Evolutionary conservation across 2,113 vertebrate genomes (phyloP).

Genomic region (Eidolon helvum): DNA sequence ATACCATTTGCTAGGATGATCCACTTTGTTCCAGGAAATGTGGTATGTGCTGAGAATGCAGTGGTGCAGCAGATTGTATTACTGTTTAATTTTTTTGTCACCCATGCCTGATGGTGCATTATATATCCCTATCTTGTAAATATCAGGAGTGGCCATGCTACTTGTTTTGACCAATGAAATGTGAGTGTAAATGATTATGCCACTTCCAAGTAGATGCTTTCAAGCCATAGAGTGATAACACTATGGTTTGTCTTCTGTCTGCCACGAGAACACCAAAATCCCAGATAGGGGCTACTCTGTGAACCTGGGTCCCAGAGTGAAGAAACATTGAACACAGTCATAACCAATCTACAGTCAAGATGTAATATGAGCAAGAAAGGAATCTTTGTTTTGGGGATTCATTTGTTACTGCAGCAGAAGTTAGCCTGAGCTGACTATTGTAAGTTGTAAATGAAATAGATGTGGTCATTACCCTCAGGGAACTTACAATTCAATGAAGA

Average conservation of each 20-base stretch:
- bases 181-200: background rate
- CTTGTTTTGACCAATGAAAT: constrained; percentile 9
- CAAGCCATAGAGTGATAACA: background rate
- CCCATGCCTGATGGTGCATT: background rate
- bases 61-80: background rate
- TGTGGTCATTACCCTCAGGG: background rate
- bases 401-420: background rate
- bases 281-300: background rate
- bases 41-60: background rate
- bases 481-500: background rate
- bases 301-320: background rate
- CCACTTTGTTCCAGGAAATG: background rate
- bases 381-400: background rate
- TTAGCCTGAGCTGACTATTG: background rate
- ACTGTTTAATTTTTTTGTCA: constrained; percentile 39
- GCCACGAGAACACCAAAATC: background rate
- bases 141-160: background rate
- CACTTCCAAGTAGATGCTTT: constrained; percentile 9
- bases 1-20: background rate
- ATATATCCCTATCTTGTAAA: background rate
- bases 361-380: background rate
- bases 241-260: constrained; percentile 16
- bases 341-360: background rate
- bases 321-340: background rate
- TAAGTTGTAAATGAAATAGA: background rate